These are phyloP conservation scores for Drosophila colorata DNA, from an alignment of 2,888 invertebrate species.

Conservation along the genomic window DNA sequence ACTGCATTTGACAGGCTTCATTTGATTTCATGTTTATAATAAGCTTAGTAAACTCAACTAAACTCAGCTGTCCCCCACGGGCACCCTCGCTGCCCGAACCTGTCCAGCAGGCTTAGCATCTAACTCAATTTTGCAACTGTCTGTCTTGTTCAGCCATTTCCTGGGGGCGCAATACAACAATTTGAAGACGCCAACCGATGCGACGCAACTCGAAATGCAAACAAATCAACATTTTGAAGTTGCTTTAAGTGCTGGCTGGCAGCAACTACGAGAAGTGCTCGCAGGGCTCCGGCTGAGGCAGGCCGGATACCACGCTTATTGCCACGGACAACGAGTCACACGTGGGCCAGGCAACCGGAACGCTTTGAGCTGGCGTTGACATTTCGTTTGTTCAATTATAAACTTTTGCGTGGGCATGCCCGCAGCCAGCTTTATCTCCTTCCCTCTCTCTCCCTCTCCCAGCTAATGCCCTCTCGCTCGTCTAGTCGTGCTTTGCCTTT, in stretches of 20 bases:
- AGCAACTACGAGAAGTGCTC: slow-evolving; percentile 16
- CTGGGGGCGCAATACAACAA: slow-evolving; percentile 53
- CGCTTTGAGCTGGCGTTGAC: slow-evolving; percentile 75
- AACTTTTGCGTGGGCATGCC: slow-evolving; percentile 66
- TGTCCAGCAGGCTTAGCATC: slow-evolving; percentile 63
- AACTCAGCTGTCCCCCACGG: slow-evolving; percentile 37
- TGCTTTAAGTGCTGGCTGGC: slow-evolving; percentile 27
- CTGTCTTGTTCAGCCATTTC: slow-evolving; percentile 61
- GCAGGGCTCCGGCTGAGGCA: neutral
- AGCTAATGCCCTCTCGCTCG: neutral
- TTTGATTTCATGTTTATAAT: slow-evolving; percentile 74
- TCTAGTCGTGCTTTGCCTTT: slow-evolving; percentile 40
- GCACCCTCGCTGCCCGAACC: slow-evolving; percentile 23
- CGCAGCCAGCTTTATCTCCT: slow-evolving; percentile 9
- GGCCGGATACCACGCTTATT: slow-evolving; percentile 39
- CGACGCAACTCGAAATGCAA: slow-evolving; percentile 60
- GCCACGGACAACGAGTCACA: slow-evolving; percentile 50
- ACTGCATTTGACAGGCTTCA: slow-evolving; percentile 77
- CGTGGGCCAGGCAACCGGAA: slow-evolving; percentile 40
- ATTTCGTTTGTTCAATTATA: slow-evolving; percentile 80
- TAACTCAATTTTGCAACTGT: slow-evolving; percentile 75
- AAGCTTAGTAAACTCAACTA: slow-evolving; percentile 65
- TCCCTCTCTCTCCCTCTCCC: neutral
- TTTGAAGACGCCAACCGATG: slow-evolving; percentile 43
- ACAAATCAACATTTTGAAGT: slow-evolving; percentile 53